Conservation (phyloP, 1,140 invertebrate genomes). For the Bombus soroeensis region DNA sequence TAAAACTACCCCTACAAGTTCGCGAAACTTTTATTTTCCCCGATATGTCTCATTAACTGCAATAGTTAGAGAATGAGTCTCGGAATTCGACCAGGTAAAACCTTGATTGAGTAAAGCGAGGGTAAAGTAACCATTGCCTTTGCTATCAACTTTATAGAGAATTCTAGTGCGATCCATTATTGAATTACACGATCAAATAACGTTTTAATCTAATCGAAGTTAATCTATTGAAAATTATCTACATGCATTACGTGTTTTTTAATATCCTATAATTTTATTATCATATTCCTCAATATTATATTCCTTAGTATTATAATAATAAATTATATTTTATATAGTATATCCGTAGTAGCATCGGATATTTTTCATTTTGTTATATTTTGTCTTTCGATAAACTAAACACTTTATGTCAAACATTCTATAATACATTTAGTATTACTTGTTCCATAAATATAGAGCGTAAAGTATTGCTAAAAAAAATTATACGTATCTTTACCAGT, state of each 20-base stretch:
- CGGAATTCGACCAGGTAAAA: background rate
- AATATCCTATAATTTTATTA: background rate
- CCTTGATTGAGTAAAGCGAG: too few relatives aligned
- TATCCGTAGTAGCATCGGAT: background rate
- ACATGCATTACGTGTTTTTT: too few relatives aligned
- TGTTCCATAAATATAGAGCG: too few relatives aligned
- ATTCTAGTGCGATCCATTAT: background rate
- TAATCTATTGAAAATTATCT: background rate
- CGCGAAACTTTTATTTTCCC: background rate
- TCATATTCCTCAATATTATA: background rate
- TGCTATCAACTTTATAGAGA: background rate
- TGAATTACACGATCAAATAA: background rate
- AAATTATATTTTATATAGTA: background rate
- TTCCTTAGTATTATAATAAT: background rate
- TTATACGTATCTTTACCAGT: too few relatives aligned
- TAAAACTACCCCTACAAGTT: background rate
- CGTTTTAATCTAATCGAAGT: background rate
- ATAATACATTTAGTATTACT: too few relatives aligned
- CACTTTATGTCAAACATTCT: too few relatives aligned
- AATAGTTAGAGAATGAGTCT: background rate
- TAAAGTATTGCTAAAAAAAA: too few relatives aligned
- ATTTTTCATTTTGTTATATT: background rate
- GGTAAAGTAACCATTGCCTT: background rate
- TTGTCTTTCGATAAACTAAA: background rate
- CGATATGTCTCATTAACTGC: constrained; percentile 16